Conservation (phyloP, 2,888 invertebrate species). For the Lasioglossum figueresi region DNA sequence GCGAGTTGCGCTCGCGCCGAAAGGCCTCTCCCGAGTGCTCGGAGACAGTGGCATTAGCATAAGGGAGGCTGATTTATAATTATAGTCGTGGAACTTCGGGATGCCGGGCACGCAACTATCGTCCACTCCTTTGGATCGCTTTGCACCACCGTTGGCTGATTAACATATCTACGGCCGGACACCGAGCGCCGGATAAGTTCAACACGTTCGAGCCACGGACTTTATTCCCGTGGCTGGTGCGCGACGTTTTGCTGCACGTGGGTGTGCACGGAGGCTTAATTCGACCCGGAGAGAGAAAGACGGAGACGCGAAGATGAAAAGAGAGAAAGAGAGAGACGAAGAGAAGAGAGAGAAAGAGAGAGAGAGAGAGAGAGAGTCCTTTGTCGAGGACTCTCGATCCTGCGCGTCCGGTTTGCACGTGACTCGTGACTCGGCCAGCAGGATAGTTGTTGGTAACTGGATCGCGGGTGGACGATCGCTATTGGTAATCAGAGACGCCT, state of each 20-base stretch:
- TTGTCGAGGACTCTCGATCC: slow-evolving; percentile 53
- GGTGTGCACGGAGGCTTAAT: slow-evolving; percentile 50
- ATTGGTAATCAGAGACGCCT: slow-evolving; percentile 65
- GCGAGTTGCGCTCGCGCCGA: slow-evolving; percentile 7
- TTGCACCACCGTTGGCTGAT: slow-evolving; percentile 69
- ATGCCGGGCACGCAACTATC: slow-evolving; percentile 76
- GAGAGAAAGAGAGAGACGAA: neutral
- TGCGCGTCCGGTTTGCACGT: slow-evolving; percentile 56
- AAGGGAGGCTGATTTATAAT: slow-evolving; percentile 76
- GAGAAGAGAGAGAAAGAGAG: too few relatives aligned
- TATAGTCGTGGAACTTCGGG: slow-evolving; percentile 65
- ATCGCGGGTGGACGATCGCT: slow-evolving; percentile 59
- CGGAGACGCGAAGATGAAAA: neutral
- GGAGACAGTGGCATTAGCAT: slow-evolving; percentile 70
- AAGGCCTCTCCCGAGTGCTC: slow-evolving; percentile 27
- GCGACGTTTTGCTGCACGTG: slow-evolving; percentile 47
- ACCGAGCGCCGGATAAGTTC: slow-evolving; percentile 63
- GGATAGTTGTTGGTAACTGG: slow-evolving; percentile 50
- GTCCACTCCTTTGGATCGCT: slow-evolving; percentile 58
- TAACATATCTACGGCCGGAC: slow-evolving; percentile 75
- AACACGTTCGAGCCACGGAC: slow-evolving; percentile 62
- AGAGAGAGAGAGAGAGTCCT: slow-evolving; percentile 30
- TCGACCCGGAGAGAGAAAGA: neutral
- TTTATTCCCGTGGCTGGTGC: slow-evolving; percentile 53
- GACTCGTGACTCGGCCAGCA: slow-evolving; percentile 48